Base-by-base conservation (phyloP, 1,140 invertebrate genomes). In the Ceratosolen solmsi region DNA sequence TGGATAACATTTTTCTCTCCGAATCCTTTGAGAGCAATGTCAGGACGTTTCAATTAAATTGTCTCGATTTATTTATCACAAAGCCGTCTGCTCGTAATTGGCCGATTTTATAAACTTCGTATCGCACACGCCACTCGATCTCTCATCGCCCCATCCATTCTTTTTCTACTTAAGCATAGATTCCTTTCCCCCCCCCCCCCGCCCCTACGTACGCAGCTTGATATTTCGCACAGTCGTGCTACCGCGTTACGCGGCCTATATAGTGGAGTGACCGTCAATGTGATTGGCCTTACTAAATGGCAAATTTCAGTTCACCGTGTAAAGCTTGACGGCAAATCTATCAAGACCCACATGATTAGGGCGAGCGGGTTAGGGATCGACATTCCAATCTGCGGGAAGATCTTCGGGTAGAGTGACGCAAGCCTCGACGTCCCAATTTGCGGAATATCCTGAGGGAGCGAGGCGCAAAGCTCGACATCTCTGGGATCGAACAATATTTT, bases 241-340 rank as follows among this genome's bases (percentile, higher is more conserved):
- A 36, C 13, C 17, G 5, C 13, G 7, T 63, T 63, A 63, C 11
- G 25, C 30, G 13, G n/a, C 60, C 33, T 36, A 27, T 63, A 33
- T 3, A 33, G 60, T 63, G 30, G 20, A 63, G 30, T 33, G 60
- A 33, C 13, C 30, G 30, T 36, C 60, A 63, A 36, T 63, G 30
- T 63, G 30, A 63, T 63, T 63, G 60, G 60, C 27, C 4, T 63
- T 63, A 63, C n/a, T 36, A 27, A 63, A 63, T 63, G 30, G 30
- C 60, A 63, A 33, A 63, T 63, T 63, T 63, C 60, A 27, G 30
- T 33, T 4, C 15, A 8, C n/a, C 3, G 60, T 2, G 15, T 63
- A 63, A 68, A 22, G 33, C 20, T 68, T n/a, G 63, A 38, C 63
- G 63, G 63, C 63, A 38, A 38, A 68, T 68, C 63, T 68, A 38